A percentile compares a stretch with the other conserved stretches of the same genome.
Evolutionary conservation across 2,113 vertebrate genomes (phyloP).

Genomic region (Greenwoodochromis staneri): DNA sequence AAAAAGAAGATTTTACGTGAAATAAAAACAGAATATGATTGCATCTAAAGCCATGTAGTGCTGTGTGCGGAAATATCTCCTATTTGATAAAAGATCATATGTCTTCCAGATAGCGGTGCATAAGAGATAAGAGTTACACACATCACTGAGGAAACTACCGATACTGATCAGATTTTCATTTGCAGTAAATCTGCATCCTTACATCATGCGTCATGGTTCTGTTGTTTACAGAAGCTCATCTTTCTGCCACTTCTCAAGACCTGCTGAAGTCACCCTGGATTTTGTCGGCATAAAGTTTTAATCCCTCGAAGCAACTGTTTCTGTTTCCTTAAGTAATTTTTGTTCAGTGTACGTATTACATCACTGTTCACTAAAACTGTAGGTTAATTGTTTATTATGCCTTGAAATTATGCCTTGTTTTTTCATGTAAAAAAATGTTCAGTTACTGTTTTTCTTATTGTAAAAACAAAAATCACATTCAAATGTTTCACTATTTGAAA

Average conservation of each 20-base stretch:
- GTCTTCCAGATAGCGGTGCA: background rate
- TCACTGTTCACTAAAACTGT: background rate
- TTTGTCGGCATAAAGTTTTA: background rate
- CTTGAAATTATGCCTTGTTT: background rate
- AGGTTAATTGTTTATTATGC: background rate
- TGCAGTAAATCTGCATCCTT: background rate
- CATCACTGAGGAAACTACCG: background rate
- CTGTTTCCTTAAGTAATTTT: background rate
- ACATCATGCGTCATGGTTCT: background rate
- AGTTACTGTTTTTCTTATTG: background rate
- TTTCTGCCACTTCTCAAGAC: background rate
- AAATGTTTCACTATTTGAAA: background rate
- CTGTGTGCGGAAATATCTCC: background rate
- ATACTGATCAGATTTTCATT: background rate
- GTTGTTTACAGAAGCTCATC: background rate
- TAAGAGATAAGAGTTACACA: background rate
- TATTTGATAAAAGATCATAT: background rate
- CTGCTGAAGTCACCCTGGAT: background rate
- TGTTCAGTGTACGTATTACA: background rate
- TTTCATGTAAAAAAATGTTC: background rate
- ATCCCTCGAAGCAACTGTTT: background rate
- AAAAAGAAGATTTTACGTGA: background rate
- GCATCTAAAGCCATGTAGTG: background rate
- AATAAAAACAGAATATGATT: background rate
- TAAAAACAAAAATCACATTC: background rate